phyloP scores from a whole-genome alignment of 2,888 invertebrate species.

The Stenodera caucasica region DNA sequence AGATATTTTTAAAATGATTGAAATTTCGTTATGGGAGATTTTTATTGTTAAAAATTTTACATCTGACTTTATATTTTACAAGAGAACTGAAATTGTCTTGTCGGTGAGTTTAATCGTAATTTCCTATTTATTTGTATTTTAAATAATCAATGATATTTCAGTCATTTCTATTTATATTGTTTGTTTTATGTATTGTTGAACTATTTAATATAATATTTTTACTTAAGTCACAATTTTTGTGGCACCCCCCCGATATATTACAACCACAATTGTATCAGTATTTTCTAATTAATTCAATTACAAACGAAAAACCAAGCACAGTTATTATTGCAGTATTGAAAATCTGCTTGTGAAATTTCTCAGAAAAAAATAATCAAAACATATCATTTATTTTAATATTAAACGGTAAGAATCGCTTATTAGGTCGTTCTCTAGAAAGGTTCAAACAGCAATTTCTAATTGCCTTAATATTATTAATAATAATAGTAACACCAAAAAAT shows the following conservation, averaged over 20 bases:
- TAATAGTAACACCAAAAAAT: background rate
- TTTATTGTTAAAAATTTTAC: slow-evolving; percentile 10
- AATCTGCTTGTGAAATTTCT: too few relatives aligned
- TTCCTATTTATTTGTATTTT: too few relatives aligned
- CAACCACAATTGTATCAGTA: slow-evolving; percentile 13
- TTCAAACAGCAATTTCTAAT: background rate
- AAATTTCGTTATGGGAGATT: slow-evolving; percentile 14
- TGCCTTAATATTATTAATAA: background rate
- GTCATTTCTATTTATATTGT: slow-evolving; percentile 1
- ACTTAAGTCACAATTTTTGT: background rate
- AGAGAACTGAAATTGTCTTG: too few relatives aligned
- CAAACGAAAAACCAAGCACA: too few relatives aligned
- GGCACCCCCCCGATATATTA: too few relatives aligned
- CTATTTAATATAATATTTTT: slow-evolving; percentile 6
- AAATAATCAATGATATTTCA: slow-evolving; percentile 1
- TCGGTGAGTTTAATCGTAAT: too few relatives aligned
- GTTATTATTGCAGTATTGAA: slow-evolving; percentile 16
- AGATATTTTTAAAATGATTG: slow-evolving; percentile 17
- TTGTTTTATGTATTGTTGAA: slow-evolving; percentile 9
- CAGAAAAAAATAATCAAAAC: too few relatives aligned
- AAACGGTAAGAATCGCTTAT: background rate
- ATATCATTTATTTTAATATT: slow-evolving; percentile 9
- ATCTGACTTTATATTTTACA: background rate
- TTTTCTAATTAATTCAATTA: too few relatives aligned
- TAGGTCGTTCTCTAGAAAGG: background rate